Base-by-base conservation (phyloP, 1,140 invertebrate genomes). In the Piezodorus guildinii region DNA sequence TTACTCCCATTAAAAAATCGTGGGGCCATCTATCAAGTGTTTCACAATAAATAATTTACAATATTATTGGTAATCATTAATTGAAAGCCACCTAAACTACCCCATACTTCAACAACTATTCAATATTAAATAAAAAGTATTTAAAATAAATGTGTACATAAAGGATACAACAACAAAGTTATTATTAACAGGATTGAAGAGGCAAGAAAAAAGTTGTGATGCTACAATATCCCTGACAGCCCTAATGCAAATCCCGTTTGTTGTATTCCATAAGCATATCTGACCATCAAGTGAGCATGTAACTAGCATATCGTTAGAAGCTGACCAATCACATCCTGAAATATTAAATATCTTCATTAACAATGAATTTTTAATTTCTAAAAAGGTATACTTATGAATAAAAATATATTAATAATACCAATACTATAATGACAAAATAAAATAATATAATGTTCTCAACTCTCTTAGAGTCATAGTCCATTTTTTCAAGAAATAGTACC, bases 121-220 rank as follows among this genome's bases (percentile, higher is more conserved):
- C n/a, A n/a, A n/a, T n/a, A n/a, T n/a, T n/a, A n/a, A n/a, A n/a
- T n/a, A n/a, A n/a, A n/a, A n/a, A n/a, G n/a, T n/a, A 15, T 16
- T 25, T 21, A 4, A 56, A 56, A 5, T 21, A 21, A 56, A 56
- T 15, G 3, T 4, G 2, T 43, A 43, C 1, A n/a, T 39, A 76
- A 81, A 83, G 80, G 80, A 82, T 86, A 88, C 86, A 72, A 90
- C 80, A 69, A 92, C 83, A 77, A 93, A 84, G 77, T 94, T 94
- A 71, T 93, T 92, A 74, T 94, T 94, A 21, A 83, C 79, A 0
- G 90, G 90, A 72, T 90, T 86, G 74, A 94, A 94, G 27, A 83
- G 78, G 74, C 88, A 91, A 66, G 82, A 87, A 1, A 88, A 76
- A 51, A 91, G 76, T 71, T 86, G 82, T 16, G 80, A 77, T 46